Conservation (phyloP, 2,888 invertebrate genomes). For the Xiphydria camelus region DNA sequence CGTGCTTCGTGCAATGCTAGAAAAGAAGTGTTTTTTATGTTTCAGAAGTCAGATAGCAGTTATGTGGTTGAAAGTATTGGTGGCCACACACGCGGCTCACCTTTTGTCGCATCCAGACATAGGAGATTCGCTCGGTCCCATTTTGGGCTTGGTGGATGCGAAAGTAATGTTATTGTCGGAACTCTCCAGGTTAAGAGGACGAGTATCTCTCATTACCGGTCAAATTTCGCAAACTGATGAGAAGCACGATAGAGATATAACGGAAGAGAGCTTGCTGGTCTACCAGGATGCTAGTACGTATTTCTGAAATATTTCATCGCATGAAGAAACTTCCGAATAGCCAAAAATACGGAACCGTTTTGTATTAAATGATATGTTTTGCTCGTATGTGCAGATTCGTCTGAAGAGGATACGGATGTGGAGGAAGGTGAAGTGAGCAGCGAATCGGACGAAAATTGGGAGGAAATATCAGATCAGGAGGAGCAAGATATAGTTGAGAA, state of each 20-base stretch:
- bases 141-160: conserved; percentile 64
- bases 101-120: conserved; percentile 67
- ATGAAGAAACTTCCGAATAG: too few relatives aligned
- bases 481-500: conserved; percentile 25
- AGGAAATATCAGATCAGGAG: conserved; percentile 49
- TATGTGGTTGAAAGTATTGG: conserved; percentile 65
- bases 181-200: conserved; percentile 64
- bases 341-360: too few relatives aligned
- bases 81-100: conserved; percentile 65
- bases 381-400: conserved; percentile 43
- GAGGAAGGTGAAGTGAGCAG: conserved; percentile 46
- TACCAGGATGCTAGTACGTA: conserved; percentile 65
- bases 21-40: too few relatives aligned
- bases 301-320: too few relatives aligned
- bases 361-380: too few relatives aligned
- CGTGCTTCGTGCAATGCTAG: background rate
- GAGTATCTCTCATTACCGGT: conserved; percentile 64
- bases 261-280: conserved; percentile 58
- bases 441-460: conserved; percentile 53
- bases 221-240: conserved; percentile 59
- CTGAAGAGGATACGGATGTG: conserved; percentile 47
- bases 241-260: conserved; percentile 54
- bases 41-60: conserved; percentile 61
- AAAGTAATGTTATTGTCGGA: conserved; percentile 61
- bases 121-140: conserved; percentile 61